Base-by-base conservation (phyloP, 2,113 vertebrate genomes). In the Cavia aperea region DNA sequence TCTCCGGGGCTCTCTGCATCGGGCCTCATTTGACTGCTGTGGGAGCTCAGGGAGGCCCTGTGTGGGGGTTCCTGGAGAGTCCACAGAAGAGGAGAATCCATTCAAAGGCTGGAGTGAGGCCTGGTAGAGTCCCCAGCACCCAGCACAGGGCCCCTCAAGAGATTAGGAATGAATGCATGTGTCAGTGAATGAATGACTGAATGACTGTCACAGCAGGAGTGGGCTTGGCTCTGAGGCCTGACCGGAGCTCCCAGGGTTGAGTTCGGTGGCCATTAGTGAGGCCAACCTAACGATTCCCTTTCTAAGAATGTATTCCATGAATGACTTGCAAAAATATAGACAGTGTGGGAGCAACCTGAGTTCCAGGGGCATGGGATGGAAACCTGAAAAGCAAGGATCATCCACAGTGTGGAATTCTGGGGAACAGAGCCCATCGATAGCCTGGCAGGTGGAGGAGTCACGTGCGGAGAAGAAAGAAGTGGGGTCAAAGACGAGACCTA, bases 371-470 rank as follows among this genome's bases (percentile, higher is more conserved):
- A 62, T 56, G 84, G 84, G 60, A 56, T 21, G 6, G 49, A 93
- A 73, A 15, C 8, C 1, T 78, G 31, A 0, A 46, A 36, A 23
- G 16, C 11, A n/a, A 0, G 3, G n/a, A 29, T 11, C 60, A 7
- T 2, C 39, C 49, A 15, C 1, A 73, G 43, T 2, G 0, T 12
- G 46, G 56, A 8, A 73, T 43, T 46, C n/a, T 33, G 56, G 93
- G 68, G 46, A 43, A 54, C 5, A 24, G 11, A 66, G 23, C 21
- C 21, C 3, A 1, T 18, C 49, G 24, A 1, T 0, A 54, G 66
- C 21, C 54, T 4, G 58, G 19, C 12, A 0, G 23, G 68, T 8
- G n/a, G 19, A 39, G 66, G 39, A 4, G 16, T 10, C 78, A 11
- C 21, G 5, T 33, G n/a, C 15, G 39, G 39, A 33, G 60, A 26